phyloP scores from a whole-genome alignment of 2,888 invertebrate species.

The Tribolium freemani region DNA sequence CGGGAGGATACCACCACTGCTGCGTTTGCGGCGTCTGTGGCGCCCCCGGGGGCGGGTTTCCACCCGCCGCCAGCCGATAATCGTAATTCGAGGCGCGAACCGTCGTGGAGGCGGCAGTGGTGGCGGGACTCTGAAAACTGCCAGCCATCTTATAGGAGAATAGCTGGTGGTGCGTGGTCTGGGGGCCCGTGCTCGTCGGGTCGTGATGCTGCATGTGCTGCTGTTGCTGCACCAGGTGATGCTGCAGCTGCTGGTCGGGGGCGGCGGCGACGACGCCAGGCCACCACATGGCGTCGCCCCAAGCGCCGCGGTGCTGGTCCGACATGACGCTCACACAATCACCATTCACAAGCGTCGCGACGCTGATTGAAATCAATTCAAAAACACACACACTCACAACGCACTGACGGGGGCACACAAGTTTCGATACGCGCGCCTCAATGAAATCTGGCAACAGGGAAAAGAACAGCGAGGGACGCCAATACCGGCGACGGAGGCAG shows the following conservation, averaged over 20 bases:
- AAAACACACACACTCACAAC: slow-evolving; percentile 17
- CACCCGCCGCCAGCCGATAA: slow-evolving; percentile 78
- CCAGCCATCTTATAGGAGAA: slow-evolving; percentile 90
- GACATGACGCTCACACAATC: slow-evolving; percentile 68
- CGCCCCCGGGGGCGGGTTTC: slow-evolving; percentile 61
- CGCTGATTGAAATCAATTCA: slow-evolving; percentile 6
- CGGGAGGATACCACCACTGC: slow-evolving; percentile 84
- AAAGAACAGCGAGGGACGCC: slow-evolving; percentile 63
- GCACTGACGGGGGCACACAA: slow-evolving; percentile 9
- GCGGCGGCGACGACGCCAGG: slow-evolving; percentile 71
- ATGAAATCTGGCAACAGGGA: slow-evolving; percentile 69
- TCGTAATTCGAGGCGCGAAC: slow-evolving; percentile 71
- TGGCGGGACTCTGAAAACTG: slow-evolving; percentile 82
- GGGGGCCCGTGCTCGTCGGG: slow-evolving; percentile 73
- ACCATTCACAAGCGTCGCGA: slow-evolving; percentile 39
- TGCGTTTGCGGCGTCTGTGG: slow-evolving; percentile 72
- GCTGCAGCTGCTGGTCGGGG: slow-evolving; percentile 61
- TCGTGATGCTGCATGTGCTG: slow-evolving; percentile 61
- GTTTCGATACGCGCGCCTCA: slow-evolving; percentile 47
- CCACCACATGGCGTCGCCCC: slow-evolving; percentile 77
- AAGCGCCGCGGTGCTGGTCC: slow-evolving; percentile 76
- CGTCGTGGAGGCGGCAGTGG: slow-evolving; percentile 76
- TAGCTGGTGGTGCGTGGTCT: slow-evolving; percentile 77
- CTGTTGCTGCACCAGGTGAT: slow-evolving; percentile 57
- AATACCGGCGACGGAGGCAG: slow-evolving; percentile 62